Base-by-base conservation (phyloP, 2,113 vertebrate species). In the Pimephales promelas region DNA sequence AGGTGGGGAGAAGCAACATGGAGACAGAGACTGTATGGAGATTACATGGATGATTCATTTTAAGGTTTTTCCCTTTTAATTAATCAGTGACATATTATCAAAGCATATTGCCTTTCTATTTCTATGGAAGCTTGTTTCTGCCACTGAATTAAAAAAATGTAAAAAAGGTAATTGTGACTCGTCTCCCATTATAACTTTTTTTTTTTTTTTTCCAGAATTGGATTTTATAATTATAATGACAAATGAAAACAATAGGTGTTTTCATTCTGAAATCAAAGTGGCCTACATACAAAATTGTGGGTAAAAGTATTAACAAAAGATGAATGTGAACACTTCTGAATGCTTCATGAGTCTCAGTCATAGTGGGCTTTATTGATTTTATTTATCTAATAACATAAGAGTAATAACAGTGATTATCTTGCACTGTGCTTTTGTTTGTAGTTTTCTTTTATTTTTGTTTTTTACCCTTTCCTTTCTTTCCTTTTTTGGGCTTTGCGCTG, bases 381-480 rank as follows among this genome's bases (percentile, higher is more conserved):
- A n/a, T 52, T 74, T 0, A 77, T 76, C 28, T 8, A 40, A 18
- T 54, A 75, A 76, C 11, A 3, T n/a, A 20, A 64, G 24, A 18
- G 10, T 64, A 18, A 61, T 62, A 26, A 5, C 8, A 1, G 0
- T 61, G 20, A 57, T 59, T 5, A 6, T 68, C 1, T 24, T 52
- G 61, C 34, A 2, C 16, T 47, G 11, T 78, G 22, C 54, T 10
- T 40, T 61, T 3, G 26, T 47, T 10, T 78, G 22, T 74, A 64
- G 28, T 8, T 22, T 16, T 26, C 14, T n/a, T 52, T 54, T 79
- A 90, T 85, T 91, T 90, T 16, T 9, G 66, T 86, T 91, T 90
- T 57, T 89, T 94, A 66, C 81, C 86, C 75, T 89, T 88, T 18
- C 82, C 86, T 71, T 91, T 92, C 77, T 92, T 96, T 64, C 79